Conservation (phyloP, 1,140 invertebrate genomes). For the Habropoda laboriosa region DNA sequence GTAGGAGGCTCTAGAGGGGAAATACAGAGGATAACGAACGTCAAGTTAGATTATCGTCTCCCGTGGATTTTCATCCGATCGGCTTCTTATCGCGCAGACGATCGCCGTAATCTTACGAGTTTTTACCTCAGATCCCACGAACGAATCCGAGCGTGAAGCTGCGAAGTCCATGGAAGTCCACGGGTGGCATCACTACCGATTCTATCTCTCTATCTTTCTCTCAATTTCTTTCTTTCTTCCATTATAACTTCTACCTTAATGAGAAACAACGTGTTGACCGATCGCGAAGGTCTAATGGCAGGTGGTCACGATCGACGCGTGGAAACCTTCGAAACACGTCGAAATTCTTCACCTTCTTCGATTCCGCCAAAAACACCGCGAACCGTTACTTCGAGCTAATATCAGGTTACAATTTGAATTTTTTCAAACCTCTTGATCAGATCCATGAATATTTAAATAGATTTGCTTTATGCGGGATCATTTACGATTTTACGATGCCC, state of each 20-base stretch:
- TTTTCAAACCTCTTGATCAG: background rate
- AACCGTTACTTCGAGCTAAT: slow-evolving; percentile 34
- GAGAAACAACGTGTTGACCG: slow-evolving; percentile 45
- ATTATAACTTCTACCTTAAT: slow-evolving; percentile 49
- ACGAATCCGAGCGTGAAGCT: slow-evolving; percentile 48
- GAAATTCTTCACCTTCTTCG: slow-evolving; percentile 33
- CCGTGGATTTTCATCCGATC: slow-evolving; percentile 55
- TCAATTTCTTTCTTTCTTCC: background rate
- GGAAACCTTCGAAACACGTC: slow-evolving; percentile 22
- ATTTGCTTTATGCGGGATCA: background rate
- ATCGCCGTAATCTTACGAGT: slow-evolving; percentile 58
- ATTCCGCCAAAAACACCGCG: slow-evolving; percentile 19
- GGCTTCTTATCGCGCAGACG: slow-evolving; percentile 53
- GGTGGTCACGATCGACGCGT: slow-evolving; percentile 29
- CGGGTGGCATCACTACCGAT: slow-evolving; percentile 46
- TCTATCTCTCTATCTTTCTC: background rate
- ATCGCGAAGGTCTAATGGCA: slow-evolving; percentile 39
- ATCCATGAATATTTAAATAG: slow-evolving; percentile 10
- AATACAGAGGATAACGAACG: slow-evolving; percentile 55
- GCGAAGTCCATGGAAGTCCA: slow-evolving; percentile 50
- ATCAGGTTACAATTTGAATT: slow-evolving; percentile 39
- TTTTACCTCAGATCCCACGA: slow-evolving; percentile 46
- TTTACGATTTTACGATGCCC: background rate
- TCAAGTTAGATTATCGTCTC: slow-evolving; percentile 57
- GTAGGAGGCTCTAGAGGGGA: slow-evolving; percentile 8